These are phyloP conservation scores for Rhinophrynus dorsalis DNA, from an alignment of 2,797 vertebrate genomes.

Conservation along the genomic window DNA sequence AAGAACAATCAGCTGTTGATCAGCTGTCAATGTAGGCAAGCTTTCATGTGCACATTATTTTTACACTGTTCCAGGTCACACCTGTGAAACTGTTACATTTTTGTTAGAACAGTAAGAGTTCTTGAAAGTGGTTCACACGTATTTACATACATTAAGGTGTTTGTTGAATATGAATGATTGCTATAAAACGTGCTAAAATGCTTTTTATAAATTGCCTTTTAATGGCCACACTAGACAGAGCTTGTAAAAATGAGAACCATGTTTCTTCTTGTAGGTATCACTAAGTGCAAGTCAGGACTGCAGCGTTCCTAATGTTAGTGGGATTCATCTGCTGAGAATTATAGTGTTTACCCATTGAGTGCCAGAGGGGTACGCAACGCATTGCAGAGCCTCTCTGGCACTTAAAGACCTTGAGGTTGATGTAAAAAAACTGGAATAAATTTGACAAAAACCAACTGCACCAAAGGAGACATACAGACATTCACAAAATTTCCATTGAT, in stretches of 20 bases:
- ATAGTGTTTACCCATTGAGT: slow-evolving; percentile 27
- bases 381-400: too few relatives aligned
- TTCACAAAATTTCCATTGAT: too few relatives aligned
- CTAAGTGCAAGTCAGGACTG: background rate
- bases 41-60: slow-evolving; percentile 33
- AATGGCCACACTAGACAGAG: background rate
- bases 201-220: slow-evolving; percentile 1
- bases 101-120: background rate
- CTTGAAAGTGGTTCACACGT: slow-evolving; percentile 6
- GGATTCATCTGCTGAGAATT: slow-evolving; percentile 24
- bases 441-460: too few relatives aligned
- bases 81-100: slow-evolving; percentile 34
- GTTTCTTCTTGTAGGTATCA: background rate
- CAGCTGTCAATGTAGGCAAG: slow-evolving; percentile 36
- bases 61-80: slow-evolving; percentile 11
- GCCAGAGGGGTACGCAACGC: too few relatives aligned
- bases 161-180: slow-evolving; percentile 16
- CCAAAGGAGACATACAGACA: too few relatives aligned
- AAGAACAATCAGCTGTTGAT: slow-evolving; percentile 44
- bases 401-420: too few relatives aligned
- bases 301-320: slow-evolving; percentile 1
- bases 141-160: slow-evolving; percentile 41
- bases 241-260: slow-evolving; percentile 24
- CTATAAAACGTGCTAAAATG: slow-evolving; percentile 13
- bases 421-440: too few relatives aligned